Conservation (phyloP, 1,140 invertebrate species). For the Ectropis grisescens region DNA sequence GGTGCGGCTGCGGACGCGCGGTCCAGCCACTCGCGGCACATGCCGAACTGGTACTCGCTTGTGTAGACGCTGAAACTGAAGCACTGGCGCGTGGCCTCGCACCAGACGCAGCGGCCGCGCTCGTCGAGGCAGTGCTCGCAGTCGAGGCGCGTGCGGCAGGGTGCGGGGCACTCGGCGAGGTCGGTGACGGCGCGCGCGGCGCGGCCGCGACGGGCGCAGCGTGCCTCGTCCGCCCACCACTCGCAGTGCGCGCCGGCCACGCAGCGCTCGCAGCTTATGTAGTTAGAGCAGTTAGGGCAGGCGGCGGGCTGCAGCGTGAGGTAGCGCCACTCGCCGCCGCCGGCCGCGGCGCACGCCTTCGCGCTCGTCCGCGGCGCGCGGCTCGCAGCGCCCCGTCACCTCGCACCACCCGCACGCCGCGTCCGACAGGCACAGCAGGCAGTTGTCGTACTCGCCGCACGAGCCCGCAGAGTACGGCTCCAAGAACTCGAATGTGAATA, state of each 20-base stretch:
- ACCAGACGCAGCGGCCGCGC: conserved; percentile 94
- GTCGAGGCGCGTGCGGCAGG: conserved; percentile 80
- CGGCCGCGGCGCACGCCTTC: conserved; percentile 69
- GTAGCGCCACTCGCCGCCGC: conserved; percentile 80
- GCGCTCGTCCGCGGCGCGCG: conserved; percentile 75
- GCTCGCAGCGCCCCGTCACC: conserved; percentile 75
- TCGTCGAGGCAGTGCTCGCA: conserved; percentile 89
- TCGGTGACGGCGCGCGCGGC: conserved; percentile 75
- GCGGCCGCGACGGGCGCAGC: conserved; percentile 85
- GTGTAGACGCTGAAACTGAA: conserved; percentile 96
- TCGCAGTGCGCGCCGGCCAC: conserved; percentile 82
- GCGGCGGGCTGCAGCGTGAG: conserved; percentile 83
- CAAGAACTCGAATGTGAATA: conserved; percentile 90
- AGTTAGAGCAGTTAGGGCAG: conserved; percentile 90
- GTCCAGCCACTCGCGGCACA: conserved; percentile 94
- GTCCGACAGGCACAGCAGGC: conserved; percentile 90
- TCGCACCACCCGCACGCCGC: conserved; percentile 93
- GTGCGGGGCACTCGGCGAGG: conserved; percentile 77
- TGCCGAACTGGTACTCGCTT: conserved; percentile 92
- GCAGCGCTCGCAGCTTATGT: conserved; percentile 87
- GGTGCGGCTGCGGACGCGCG: conserved; percentile 71
- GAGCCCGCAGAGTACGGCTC: conserved; percentile 86
- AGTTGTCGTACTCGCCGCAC: conserved; percentile 86
- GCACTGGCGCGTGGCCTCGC: conserved; percentile 90
- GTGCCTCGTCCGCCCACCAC: conserved; percentile 89